A percentile compares a stretch with the other conserved stretches of the same genome.
These are phyloP conservation scores for Hanleya hanleyi DNA, from an alignment of 2,888 invertebrate species.

Conservation along the genomic window DNA sequence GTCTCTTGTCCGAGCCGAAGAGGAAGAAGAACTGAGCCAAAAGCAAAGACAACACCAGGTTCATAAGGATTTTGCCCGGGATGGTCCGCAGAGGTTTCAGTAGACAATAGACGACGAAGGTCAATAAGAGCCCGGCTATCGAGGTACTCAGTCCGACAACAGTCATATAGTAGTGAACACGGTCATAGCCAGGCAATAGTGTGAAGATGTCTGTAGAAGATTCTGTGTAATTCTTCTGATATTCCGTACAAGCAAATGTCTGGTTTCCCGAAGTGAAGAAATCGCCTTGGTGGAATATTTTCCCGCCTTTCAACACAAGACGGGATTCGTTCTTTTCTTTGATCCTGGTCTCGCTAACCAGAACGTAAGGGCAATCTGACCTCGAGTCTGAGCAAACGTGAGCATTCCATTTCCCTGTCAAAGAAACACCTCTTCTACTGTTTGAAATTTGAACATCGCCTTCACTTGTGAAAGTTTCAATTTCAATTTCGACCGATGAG, in stretches of 20 bases:
- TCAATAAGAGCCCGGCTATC: background rate
- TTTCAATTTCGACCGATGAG: no score
- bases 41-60: background rate
- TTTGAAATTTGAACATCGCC: no score
- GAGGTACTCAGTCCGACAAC: background rate
- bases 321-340: background rate
- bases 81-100: background rate
- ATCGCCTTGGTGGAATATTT: background rate
- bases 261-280: background rate
- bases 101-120: background rate
- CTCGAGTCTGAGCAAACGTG: no score
- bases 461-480: no score
- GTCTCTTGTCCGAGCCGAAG: background rate
- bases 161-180: background rate
- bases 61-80: slow-evolving; percentile 13
- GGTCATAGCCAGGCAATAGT: background rate
- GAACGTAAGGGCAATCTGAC: background rate
- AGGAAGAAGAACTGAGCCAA: slow-evolving; percentile 10
- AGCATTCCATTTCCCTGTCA: no score
- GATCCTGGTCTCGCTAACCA: background rate
- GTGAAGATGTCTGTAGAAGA: background rate
- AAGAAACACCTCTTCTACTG: no score
- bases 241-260: background rate
- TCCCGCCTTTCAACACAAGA: background rate
- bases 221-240: background rate